Percentiles rank a stretch among this genome's conserved stretches.
Evolutionary conservation across 1,140 invertebrate species (phyloP).

Genomic region (Drosophila truncata): DNA sequence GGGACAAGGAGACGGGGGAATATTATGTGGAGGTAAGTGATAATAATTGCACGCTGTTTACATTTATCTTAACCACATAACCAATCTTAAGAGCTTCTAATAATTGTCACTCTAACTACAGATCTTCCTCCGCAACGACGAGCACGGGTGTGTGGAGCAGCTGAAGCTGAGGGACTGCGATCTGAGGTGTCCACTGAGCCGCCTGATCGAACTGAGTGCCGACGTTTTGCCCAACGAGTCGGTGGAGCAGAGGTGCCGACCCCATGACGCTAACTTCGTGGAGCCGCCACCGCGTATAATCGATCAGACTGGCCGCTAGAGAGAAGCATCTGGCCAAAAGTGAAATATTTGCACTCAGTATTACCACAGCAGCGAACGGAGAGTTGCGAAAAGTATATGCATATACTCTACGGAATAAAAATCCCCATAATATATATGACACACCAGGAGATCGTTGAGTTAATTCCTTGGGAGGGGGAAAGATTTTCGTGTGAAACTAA

Average conservation of each 20-base stretch:
- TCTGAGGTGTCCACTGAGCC: constrained; percentile 87
- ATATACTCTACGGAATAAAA: constrained; percentile 23
- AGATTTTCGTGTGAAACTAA: constrained; percentile 29
- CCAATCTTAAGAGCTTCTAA: neutral
- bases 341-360: constrained; percentile 35
- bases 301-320: constrained; percentile 59
- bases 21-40: constrained; percentile 87
- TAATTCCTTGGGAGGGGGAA: constrained; percentile 22
- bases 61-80: neutral
- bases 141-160: constrained; percentile 85
- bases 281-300: constrained; percentile 85
- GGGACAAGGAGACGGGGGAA: constrained; percentile 85
- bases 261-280: constrained; percentile 86
- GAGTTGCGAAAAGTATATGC: constrained; percentile 25
- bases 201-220: constrained; percentile 86
- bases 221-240: constrained; percentile 86
- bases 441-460: constrained; percentile 15
- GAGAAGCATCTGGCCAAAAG: constrained; percentile 2
- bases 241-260: constrained; percentile 87
- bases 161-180: constrained; percentile 88
- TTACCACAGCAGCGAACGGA: constrained; percentile 28
- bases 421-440: constrained; percentile 16
- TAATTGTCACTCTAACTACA: constrained; percentile 63
- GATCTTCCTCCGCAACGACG: constrained; percentile 88
- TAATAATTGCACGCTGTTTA: neutral